phyloP scores from a whole-genome alignment of 2,113 vertebrate genomes.

The Trematocara marginatum region DNA sequence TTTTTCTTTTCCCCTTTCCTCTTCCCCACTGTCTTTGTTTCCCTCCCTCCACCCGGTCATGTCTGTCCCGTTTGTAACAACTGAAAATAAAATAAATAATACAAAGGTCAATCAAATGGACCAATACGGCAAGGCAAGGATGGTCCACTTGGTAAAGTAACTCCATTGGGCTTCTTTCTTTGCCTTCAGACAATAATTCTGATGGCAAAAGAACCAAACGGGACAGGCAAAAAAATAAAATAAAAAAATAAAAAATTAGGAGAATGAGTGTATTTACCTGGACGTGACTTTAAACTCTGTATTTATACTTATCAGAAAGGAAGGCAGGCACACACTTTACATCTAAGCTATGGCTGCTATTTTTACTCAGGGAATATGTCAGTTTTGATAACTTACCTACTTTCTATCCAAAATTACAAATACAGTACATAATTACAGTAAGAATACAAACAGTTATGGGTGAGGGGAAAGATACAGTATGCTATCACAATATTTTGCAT shows the following conservation, averaged over 20 bases:
- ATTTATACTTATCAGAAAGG: neutral
- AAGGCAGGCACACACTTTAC: neutral
- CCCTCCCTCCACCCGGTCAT: too few species aligned
- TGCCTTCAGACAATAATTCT: too few species aligned
- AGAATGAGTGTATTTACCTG: neutral
- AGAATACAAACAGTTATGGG: neutral
- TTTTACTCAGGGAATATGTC: neutral
- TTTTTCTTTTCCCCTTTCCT: too few species aligned
- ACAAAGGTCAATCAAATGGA: too few species aligned
- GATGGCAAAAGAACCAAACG: too few species aligned
- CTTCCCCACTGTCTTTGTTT: too few species aligned
- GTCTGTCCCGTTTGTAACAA: too few species aligned
- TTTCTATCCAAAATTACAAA: neutral
- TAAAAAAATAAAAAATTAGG: neutral
- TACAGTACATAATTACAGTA: neutral
- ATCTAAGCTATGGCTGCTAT: neutral
- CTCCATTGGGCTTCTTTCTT: too few species aligned
- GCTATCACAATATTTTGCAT: neutral
- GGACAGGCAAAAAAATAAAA: too few species aligned
- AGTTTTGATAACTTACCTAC: neutral
- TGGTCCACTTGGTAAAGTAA: too few species aligned
- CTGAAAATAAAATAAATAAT: too few species aligned
- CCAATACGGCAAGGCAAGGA: too few species aligned
- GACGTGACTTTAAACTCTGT: neutral
- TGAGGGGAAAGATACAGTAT: neutral